phyloP scores from a whole-genome alignment of 2,797 vertebrate species.

The Sebastes goodei region DNA sequence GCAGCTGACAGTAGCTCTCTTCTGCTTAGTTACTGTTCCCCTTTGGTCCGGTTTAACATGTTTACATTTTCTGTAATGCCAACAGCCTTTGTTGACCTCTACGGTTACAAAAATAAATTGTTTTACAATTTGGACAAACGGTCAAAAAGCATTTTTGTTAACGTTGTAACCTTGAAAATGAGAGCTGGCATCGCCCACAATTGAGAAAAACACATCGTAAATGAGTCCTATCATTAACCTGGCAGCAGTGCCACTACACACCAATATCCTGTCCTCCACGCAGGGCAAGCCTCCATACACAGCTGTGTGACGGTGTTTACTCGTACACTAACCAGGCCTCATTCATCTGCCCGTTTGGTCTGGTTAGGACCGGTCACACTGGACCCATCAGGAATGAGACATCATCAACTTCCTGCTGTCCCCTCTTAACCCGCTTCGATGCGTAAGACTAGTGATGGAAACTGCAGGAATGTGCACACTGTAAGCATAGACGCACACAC shows the following conservation, averaged over 20 bases:
- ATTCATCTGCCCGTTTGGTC: conserved; percentile 12
- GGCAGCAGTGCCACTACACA: conserved; percentile 5
- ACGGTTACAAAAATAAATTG: not conserved
- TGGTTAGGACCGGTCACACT: conserved; percentile 16
- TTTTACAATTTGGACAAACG: not conserved
- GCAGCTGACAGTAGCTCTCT: not conserved
- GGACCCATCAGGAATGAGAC: not conserved
- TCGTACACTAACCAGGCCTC: not conserved
- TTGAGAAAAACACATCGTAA: conserved; percentile 6
- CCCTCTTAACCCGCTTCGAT: not conserved
- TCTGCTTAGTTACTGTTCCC: not conserved
- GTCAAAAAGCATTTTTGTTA: not conserved
- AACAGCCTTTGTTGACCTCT: not conserved
- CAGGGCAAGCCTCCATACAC: conserved; percentile 7
- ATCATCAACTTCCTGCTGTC: conserved; percentile 17
- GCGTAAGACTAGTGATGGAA: conserved; percentile 5
- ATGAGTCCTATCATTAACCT: conserved; percentile 29
- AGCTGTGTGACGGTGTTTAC: conserved; percentile 13
- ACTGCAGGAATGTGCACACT: not conserved
- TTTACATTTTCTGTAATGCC: not conserved
- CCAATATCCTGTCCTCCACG: not conserved
- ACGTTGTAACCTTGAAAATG: conserved; percentile 14
- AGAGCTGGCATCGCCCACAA: not conserved
- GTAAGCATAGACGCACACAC: not conserved
- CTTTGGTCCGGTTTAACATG: not conserved